A percentile compares a stretch with the other conserved stretches of the same genome.
phyloP scores from a whole-genome alignment of 1,140 invertebrate genomes.

The Conus ventricosus region DNA sequence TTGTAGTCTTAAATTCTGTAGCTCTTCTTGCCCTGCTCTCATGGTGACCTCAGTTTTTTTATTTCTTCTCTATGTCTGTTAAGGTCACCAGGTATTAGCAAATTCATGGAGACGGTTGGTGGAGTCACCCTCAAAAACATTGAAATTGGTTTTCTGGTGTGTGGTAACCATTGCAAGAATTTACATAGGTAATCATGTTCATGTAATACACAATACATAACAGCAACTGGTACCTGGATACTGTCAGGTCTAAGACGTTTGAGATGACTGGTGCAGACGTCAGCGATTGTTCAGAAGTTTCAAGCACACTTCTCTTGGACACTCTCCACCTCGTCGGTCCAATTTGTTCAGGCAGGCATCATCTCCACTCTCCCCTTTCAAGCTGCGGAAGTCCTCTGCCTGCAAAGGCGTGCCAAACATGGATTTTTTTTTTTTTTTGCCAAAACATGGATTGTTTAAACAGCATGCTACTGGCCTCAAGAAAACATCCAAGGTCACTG shows the following conservation, averaged over 20 bases:
- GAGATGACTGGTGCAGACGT: slow-evolving; percentile 33
- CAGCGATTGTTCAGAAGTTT: slow-evolving; percentile 29
- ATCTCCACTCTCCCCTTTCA: slow-evolving; percentile 36
- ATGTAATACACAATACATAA: neutral
- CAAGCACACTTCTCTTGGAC: slow-evolving; percentile 32
- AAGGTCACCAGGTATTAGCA: too few relatives aligned
- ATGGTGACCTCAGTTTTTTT: too few relatives aligned
- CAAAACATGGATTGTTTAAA: slow-evolving; percentile 13
- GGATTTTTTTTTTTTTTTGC: too few relatives aligned
- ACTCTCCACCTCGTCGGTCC: slow-evolving; percentile 36
- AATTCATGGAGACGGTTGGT: too few relatives aligned
- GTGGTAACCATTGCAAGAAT: too few relatives aligned
- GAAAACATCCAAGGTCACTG: too few relatives aligned
- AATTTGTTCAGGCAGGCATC: slow-evolving; percentile 32
- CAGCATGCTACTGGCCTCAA: neutral
- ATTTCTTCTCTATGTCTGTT: too few relatives aligned
- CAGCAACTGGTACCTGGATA: slow-evolving; percentile 32
- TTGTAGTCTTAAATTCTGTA: too few relatives aligned
- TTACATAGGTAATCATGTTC: too few relatives aligned
- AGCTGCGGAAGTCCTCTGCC: slow-evolving; percentile 43
- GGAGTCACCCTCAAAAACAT: too few relatives aligned
- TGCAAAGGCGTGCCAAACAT: neutral
- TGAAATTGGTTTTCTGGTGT: too few relatives aligned
- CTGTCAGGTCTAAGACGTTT: slow-evolving; percentile 51
- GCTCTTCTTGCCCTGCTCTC: too few relatives aligned